These are phyloP conservation scores for Nycticebus coucang DNA, from an alignment of 2,113 vertebrate species.

Conservation along the genomic window DNA sequence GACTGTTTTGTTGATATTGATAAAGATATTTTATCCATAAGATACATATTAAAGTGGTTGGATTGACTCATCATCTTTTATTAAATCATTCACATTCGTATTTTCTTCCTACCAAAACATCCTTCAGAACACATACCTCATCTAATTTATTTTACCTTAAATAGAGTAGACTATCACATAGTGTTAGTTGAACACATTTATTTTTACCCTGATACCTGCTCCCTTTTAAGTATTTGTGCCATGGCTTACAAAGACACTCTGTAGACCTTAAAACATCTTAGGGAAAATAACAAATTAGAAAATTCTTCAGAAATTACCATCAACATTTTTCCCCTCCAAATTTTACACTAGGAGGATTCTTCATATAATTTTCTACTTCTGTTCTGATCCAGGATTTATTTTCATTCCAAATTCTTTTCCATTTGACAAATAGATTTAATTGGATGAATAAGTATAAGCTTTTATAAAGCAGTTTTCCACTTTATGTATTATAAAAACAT, in stretches of 20 bases:
- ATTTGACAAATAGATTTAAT: slow-evolving; percentile 51
- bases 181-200: neutral
- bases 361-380: slow-evolving; percentile 24
- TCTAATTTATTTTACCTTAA: slow-evolving; percentile 35
- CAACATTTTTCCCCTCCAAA: slow-evolving; percentile 27
- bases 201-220: neutral
- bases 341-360: neutral
- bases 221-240: neutral
- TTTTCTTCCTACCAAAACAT: neutral
- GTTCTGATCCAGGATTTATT: slow-evolving; percentile 18
- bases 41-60: neutral
- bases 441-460: slow-evolving; percentile 17
- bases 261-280: neutral
- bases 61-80: neutral
- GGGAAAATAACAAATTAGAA: neutral
- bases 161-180: neutral
- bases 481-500: slow-evolving; percentile 43
- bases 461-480: slow-evolving; percentile 40
- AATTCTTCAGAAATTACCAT: slow-evolving; percentile 1
- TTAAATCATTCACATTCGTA: neutral
- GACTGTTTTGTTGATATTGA: neutral
- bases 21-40: neutral
- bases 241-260: neutral
- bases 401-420: neutral
- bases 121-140: neutral